Conservation (phyloP, 2,113 vertebrate species). For the Charadrius vociferus region DNA sequence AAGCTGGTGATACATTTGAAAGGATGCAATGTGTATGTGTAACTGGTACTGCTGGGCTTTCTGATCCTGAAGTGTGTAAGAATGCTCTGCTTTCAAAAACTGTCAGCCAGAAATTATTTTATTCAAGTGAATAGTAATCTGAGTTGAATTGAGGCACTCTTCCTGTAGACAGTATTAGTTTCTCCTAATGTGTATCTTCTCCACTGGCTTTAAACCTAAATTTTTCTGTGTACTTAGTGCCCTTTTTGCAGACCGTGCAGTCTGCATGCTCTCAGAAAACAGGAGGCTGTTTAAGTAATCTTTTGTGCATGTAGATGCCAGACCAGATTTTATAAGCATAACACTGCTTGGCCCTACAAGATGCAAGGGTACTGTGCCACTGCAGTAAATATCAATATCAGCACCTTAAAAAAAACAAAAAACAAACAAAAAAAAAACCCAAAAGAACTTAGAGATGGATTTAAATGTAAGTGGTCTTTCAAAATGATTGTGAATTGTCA, state of each 20-base stretch:
- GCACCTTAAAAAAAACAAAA: not conserved
- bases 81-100: not conserved
- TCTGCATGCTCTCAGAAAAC: not conserved
- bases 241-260: not conserved
- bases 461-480: not conserved
- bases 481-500: not conserved
- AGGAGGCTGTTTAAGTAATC: not conserved
- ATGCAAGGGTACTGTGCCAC: not conserved
- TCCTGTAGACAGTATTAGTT: not conserved
- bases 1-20: conserved; percentile 14
- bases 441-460: not conserved
- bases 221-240: not conserved
- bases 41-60: conserved; percentile 63
- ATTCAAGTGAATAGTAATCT: not conserved
- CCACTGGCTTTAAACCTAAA: not conserved
- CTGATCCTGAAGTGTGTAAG: not conserved
- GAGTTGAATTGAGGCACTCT: not conserved
- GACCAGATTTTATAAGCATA: not conserved
- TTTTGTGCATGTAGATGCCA: not conserved
- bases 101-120: not conserved
- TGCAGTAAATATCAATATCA: not conserved
- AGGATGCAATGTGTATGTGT: conserved; percentile 52
- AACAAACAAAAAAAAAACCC: too few species aligned
- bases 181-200: not conserved
- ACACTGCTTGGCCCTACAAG: not conserved